Evolutionary conservation across 2,888 invertebrate species (phyloP), one percentile per base, ranked within the genome.

Genomic region (Drosophila ochracea): DNA sequence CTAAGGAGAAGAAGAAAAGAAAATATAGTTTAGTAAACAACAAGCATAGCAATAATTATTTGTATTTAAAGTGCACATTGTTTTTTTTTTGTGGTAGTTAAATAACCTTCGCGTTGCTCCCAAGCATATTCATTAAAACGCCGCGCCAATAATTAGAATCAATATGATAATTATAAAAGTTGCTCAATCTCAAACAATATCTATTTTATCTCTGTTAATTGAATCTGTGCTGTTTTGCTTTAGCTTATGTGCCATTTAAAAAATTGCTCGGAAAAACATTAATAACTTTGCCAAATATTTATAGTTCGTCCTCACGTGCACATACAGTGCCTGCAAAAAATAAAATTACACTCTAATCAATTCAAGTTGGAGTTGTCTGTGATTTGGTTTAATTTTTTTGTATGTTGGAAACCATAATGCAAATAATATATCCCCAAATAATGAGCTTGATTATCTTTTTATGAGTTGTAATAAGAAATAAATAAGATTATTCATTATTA

Each of bases 1-100:
- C 75, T 75, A 49, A n/a, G 11, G 13, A 35, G 53, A 54, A 49
- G 49, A 4, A 28, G 10, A 63, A 28, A 39, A 30, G 11, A 39
- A 16, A 16, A 50, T 13, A 50, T 21, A 39, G 7, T n/a, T 57
- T 30, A 57, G n/a, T 55, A 37, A 50, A 28, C 1, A 49, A 28
- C n/a, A 28, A 25, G 5, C 39, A 39, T 0, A 16, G 28, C 7
- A 39, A 28, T 55, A 19, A 55, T 10, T 55, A 37, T 16, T 55
- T 55, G 37, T 55, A 11, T 55, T 39, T 21, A 55, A 37, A 37
- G 19, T 37, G 25, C 25, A 19, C 11, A 55, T 28, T 39, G 19
- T 3, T 53, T 21, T 13, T 28, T 53, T 21, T 7, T 1, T 6
- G 6, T 9, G 16, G 25, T 25, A 13, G 7, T 19, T 19, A n/a